These are phyloP conservation scores for Oxytorus armatus DNA, from an alignment of 2,888 invertebrate species.

Conservation along the genomic window DNA sequence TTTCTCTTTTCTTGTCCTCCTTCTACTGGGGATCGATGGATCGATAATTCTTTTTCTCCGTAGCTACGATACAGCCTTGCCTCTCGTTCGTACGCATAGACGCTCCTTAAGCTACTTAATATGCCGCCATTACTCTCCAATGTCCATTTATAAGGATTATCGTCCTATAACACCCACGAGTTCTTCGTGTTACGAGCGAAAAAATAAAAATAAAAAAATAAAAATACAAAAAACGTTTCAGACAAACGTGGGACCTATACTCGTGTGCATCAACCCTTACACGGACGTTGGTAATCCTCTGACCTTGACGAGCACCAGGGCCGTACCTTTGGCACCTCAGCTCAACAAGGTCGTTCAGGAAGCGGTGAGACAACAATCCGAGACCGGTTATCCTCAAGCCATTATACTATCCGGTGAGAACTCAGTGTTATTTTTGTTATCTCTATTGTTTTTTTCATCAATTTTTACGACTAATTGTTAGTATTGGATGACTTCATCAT, in stretches of 20 bases:
- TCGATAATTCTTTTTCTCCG: too few species aligned
- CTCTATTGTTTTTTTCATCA: neutral
- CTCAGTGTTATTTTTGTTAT: conserved; percentile 22
- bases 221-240: conserved; percentile 84
- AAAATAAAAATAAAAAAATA: neutral
- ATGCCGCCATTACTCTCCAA: conserved; percentile 14
- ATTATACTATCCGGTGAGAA: conserved; percentile 93
- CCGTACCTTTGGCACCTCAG: conserved; percentile 91
- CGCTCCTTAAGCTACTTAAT: neutral
- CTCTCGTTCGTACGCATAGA: too few species aligned
- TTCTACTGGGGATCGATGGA: too few species aligned
- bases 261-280: conserved; percentile 95
- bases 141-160: conserved; percentile 35
- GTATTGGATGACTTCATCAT: too few species aligned
- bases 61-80: neutral
- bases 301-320: conserved; percentile 92
- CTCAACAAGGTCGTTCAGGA: conserved; percentile 95
- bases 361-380: conserved; percentile 96
- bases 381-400: conserved; percentile 98
- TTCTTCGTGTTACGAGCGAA: conserved; percentile 2
- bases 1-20: too few species aligned
- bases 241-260: conserved; percentile 97
- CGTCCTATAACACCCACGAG: neutral
- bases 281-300: conserved; percentile 94
- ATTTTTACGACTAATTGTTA: neutral